Evolutionary conservation across 2,113 vertebrate species (phyloP).

Genomic region (Carassius auratus): DNA sequence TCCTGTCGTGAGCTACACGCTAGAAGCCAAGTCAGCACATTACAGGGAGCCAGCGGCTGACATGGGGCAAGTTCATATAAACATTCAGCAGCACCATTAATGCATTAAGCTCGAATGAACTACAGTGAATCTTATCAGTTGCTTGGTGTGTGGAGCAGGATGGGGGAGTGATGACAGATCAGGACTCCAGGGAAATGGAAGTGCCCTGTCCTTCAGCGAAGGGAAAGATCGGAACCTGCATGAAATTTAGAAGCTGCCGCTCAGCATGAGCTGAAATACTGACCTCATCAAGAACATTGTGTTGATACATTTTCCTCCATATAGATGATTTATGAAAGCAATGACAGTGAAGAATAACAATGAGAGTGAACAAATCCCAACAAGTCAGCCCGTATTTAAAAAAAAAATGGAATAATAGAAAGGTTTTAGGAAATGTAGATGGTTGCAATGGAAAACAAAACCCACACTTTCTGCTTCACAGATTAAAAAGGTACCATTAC

Average conservation of each 20-base stretch:
- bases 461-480: neutral
- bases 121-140: slow-evolving; percentile 23
- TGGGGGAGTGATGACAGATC: slow-evolving; percentile 33
- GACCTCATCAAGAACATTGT: slow-evolving; percentile 15
- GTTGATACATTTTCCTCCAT: slow-evolving; percentile 7
- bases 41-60: neutral
- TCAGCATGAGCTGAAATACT: neutral
- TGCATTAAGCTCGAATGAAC: slow-evolving; percentile 1
- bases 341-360: slow-evolving; percentile 22
- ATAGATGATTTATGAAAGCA: slow-evolving; percentile 27
- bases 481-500: neutral
- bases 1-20: neutral
- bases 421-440: neutral
- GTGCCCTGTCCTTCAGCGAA: neutral
- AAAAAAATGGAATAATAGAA: neutral
- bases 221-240: slow-evolving; percentile 19
- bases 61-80: slow-evolving; percentile 36
- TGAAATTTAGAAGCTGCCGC: slow-evolving; percentile 7
- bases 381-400: neutral
- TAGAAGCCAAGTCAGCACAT: neutral
- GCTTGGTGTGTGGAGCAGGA: neutral
- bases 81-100: slow-evolving; percentile 27
- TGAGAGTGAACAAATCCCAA: neutral
- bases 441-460: neutral
- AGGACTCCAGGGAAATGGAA: slow-evolving; percentile 29